Base-by-base conservation (phyloP, 2,797 vertebrate species). In the Linurgus olivaceus region DNA sequence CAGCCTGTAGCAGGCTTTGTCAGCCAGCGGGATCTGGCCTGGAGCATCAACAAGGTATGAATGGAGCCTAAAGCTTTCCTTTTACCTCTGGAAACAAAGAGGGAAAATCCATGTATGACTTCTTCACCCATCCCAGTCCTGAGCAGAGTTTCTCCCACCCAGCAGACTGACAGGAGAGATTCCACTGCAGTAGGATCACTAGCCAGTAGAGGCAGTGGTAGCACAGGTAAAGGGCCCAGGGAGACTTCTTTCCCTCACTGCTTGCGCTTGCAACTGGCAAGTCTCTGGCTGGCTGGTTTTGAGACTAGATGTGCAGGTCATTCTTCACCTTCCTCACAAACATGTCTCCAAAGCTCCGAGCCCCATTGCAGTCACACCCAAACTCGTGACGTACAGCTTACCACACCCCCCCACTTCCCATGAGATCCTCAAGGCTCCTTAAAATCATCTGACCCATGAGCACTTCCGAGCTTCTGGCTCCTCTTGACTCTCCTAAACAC, bases 161-260 rank as follows among this genome's bases (percentile, higher is more conserved):
- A n/a, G 42, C 17, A 25, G 35, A 4, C 17, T 17, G 48, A 13
- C 35, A 54, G 51, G 40, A 59, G 84, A 48, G 6, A 13, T 55
- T 76, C 40, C 47, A 9, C 48, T 87, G 94, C 61, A 95, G 45
- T 20, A 50, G 72, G 44, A n/a, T 17, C 6, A 1, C 38, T n/a
- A 62, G 54, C 88, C 94, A 91, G 86, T 42, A 86, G 94, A 86
- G 91, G 96, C 92, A 93, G 84, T 47, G 57, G 50, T 61, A 71
- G 72, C 84, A 17, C 86, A 79, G 86, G 57, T 66, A 58, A 77
- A 55, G 83, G 45, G 42, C 54, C 25, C 50, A 6, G 31, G 50
- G 45, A 67, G 33, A 10, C 14, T 94, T 37, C 31, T 44, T 58
- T 25, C 14, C 29, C 10, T 85, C 1, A 0, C 13, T 75, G 66